Conservation (phyloP, 2,888 invertebrate species). For the Tenthredo notha region DNA sequence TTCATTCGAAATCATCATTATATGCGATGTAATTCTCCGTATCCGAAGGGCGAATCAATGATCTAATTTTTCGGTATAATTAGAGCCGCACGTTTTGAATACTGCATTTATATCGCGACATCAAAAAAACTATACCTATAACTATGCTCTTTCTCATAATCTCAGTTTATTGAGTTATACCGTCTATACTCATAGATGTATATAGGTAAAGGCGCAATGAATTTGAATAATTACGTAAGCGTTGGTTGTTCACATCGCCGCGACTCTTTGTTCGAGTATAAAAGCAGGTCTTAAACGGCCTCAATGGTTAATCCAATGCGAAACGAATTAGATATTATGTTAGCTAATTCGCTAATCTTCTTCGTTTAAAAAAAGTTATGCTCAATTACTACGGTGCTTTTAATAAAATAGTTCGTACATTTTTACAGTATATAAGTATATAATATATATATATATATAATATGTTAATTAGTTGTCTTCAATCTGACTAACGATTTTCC, state of each 20-base stretch:
- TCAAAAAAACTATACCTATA: background rate
- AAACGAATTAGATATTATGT: slow-evolving; percentile 6
- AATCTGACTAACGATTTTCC: background rate
- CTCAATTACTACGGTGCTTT: slow-evolving; percentile 22
- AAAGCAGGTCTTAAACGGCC: background rate
- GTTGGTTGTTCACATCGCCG: background rate
- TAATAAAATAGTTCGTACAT: background rate
- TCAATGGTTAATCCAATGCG: slow-evolving; percentile 15
- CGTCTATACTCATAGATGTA: background rate
- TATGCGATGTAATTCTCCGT: background rate
- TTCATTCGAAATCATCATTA: background rate
- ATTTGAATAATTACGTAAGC: background rate
- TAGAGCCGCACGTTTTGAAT: background rate
- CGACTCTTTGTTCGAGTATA: background rate
- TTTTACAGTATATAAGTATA: background rate
- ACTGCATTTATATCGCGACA: background rate
- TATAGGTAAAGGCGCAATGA: background rate
- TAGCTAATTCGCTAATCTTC: slow-evolving; percentile 18
- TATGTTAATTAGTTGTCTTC: background rate
- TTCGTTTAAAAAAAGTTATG: background rate
- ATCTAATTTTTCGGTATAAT: background rate
- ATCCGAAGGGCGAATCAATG: background rate
- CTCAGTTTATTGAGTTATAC: background rate
- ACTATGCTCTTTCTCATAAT: background rate
- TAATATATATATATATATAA: background rate